Conservation (phyloP, 2,797 vertebrate genomes). For the Buceros bicornis region DNA sequence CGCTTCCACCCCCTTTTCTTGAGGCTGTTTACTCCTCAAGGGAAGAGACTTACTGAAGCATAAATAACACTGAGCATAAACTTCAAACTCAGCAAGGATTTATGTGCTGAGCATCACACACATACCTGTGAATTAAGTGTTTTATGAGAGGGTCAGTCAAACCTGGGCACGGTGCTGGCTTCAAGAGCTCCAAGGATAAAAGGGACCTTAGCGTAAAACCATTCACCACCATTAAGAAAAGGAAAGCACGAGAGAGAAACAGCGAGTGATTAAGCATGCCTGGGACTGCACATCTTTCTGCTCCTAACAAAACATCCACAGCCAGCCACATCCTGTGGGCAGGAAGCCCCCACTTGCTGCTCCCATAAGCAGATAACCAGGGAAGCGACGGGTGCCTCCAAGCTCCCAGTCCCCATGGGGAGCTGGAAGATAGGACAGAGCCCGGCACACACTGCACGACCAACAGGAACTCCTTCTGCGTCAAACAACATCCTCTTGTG, state of each 20-base stretch:
- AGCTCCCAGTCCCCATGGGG: background rate
- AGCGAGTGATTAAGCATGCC: rapidly evolving
- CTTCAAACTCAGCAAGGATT: background rate
- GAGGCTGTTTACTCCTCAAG: background rate
- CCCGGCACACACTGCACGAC: rapidly evolving
- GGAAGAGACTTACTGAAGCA: background rate
- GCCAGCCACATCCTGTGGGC: background rate
- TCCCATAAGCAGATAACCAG: background rate
- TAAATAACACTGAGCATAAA: background rate
- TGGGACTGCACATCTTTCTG: background rate
- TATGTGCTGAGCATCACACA: background rate
- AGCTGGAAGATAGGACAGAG: background rate
- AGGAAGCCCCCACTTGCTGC: background rate
- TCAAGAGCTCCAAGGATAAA: background rate
- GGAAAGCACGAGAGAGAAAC: background rate
- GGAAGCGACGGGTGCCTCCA: background rate
- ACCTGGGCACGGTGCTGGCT: background rate
- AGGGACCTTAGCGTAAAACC: background rate
- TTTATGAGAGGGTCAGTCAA: background rate
- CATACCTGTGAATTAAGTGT: background rate
- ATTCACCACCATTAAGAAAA: background rate
- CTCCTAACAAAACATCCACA: background rate
- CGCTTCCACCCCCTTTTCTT: background rate
- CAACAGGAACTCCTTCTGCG: background rate
- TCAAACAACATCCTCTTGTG: constrained; percentile 46